A percentile compares a stretch with the other conserved stretches of the same genome.
phyloP scores from a whole-genome alignment of 2,113 vertebrate species.

The Bos taurus region ARS-UCD2.0 NC_037343.1:79550001-79550500 shows the following conservation, averaged over 20 bases:
- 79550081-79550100: not conserved
- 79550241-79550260: constrained; percentile 95
- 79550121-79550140: too few species aligned
- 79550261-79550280: constrained; percentile 98
- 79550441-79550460: not conserved
- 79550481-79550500: not conserved
- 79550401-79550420: constrained; percentile 90
- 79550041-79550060: not conserved
- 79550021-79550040: not conserved
- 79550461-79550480: not conserved
- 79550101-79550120: not conserved
- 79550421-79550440: fast-evolving
- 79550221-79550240: constrained; percentile 63
- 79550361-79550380: constrained; percentile 93
- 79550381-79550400: constrained; percentile 87
- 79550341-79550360: constrained; percentile 98
- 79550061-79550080: not conserved
- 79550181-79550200: not conserved
- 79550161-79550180: not conserved
- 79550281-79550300: constrained; percentile 97
- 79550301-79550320: constrained; percentile 92
- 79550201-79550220: not conserved
- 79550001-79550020: not conserved
- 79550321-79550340: constrained; percentile 94
- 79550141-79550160: fast-evolving